These are phyloP conservation scores for Solenodon paradoxus DNA, from an alignment of 2,113 vertebrate genomes.

Conservation along the genomic window DNA sequence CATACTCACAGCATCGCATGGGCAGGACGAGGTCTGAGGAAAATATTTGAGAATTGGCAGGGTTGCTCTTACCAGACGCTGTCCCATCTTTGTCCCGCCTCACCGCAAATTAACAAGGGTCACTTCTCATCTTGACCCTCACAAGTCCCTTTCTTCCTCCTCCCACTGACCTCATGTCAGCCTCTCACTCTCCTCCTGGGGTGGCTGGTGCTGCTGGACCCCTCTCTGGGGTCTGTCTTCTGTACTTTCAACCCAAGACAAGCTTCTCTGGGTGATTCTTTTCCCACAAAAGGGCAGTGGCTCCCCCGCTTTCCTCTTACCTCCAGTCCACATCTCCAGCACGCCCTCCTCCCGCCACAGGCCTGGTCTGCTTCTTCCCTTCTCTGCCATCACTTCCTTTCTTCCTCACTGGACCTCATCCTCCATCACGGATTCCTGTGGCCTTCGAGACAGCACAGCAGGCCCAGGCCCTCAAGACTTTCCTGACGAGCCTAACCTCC, in stretches of 20 bases:
- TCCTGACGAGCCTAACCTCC: neutral
- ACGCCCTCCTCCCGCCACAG: neutral
- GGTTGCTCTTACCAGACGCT: neutral
- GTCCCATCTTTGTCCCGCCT: neutral
- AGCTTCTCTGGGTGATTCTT: neutral
- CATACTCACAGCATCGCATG: neutral
- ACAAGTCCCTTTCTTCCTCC: neutral
- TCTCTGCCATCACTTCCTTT: neutral
- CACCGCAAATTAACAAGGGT: neutral
- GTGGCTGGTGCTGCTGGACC: neutral
- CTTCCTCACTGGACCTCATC: neutral
- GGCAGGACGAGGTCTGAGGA: neutral
- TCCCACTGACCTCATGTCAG: rapidly evolving
- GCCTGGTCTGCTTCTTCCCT: neutral
- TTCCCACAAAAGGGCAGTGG: neutral
- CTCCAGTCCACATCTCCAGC: neutral
- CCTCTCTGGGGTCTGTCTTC: neutral
- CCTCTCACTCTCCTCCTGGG: neutral
- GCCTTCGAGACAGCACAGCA: neutral
- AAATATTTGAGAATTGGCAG: neutral
- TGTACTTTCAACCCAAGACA: neutral
- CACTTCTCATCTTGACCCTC: constrained; percentile 17
- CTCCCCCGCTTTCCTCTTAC: neutral
- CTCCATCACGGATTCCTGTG: neutral
- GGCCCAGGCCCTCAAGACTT: neutral